Conservation (phyloP, 1,140 invertebrate species). For the Saccostrea echinata region DNA sequence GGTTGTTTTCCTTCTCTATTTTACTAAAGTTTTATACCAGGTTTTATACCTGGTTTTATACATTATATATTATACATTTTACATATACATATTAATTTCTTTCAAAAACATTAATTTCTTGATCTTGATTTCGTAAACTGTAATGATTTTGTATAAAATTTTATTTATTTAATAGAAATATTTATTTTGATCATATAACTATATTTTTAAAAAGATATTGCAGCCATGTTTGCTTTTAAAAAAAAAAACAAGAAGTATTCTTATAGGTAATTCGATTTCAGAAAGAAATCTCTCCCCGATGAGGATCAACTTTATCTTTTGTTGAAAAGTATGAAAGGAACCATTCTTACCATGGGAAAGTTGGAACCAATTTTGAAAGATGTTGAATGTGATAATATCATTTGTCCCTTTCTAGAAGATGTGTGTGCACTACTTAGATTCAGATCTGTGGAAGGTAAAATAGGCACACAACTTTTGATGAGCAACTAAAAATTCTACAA, state of each 20-base stretch:
- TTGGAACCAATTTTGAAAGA: background rate
- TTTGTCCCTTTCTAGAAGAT: slow-evolving; percentile 6
- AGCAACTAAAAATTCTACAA: too few relatives aligned
- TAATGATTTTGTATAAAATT: too few relatives aligned
- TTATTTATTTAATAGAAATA: too few relatives aligned
- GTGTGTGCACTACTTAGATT: background rate
- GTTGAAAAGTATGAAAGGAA: background rate
- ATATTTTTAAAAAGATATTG: too few relatives aligned
- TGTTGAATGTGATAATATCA: background rate
- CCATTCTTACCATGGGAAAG: background rate
- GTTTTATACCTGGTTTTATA: too few relatives aligned
- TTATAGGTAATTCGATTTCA: background rate
- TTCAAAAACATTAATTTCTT: background rate
- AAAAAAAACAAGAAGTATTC: too few relatives aligned
- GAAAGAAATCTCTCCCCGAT: background rate
- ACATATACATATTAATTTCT: too few relatives aligned
- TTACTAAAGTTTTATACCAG: too few relatives aligned
- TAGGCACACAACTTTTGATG: background rate
- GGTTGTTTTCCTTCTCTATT: background rate
- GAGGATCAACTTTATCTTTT: background rate
- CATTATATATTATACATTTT: too few relatives aligned
- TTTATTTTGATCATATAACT: too few relatives aligned
- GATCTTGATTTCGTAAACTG: too few relatives aligned
- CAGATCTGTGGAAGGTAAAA: background rate
- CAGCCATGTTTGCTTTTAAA: too few relatives aligned